Evolutionary conservation across 2,113 vertebrate species (phyloP).

Genomic region (Paratilapia polleni): DNA sequence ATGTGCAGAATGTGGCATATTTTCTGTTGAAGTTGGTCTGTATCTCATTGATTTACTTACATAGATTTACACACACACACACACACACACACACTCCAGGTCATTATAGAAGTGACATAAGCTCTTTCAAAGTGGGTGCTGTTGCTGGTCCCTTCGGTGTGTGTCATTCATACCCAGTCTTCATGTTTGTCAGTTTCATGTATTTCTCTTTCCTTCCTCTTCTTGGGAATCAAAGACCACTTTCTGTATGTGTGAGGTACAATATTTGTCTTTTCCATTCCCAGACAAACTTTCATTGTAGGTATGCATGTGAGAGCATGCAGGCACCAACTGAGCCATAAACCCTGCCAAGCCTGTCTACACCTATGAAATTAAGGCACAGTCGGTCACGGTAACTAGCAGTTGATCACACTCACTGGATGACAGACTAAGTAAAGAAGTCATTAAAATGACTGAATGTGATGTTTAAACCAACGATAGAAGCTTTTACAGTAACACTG

Average conservation of each 20-base stretch:
- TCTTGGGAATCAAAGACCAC: background rate
- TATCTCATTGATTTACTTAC: background rate
- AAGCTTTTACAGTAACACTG: background rate
- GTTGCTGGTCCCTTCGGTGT: background rate
- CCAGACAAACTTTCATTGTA: constrained; percentile 6
- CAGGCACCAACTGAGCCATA: constrained; percentile 20
- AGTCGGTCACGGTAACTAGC: constrained; percentile 16
- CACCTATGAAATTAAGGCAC: constrained; percentile 47
- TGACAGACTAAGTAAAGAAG: constrained; percentile 3
- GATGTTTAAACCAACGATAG: background rate
- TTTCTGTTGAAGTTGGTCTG: no score
- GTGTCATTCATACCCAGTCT: background rate
- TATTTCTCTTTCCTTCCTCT: background rate
- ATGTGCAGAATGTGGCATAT: background rate
- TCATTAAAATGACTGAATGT: background rate
- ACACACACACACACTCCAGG: background rate
- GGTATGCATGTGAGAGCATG: constrained; percentile 30
- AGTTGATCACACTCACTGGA: constrained; percentile 36
- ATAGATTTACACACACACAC: background rate
- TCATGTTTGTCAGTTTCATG: background rate
- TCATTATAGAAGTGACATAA: background rate
- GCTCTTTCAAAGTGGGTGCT: background rate
- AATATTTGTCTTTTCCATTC: constrained; percentile 1
- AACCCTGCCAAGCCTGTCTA: constrained; percentile 36
- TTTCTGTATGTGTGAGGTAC: background rate